phyloP scores from a whole-genome alignment of 2,113 vertebrate species.

The Cepphus grylle region DNA sequence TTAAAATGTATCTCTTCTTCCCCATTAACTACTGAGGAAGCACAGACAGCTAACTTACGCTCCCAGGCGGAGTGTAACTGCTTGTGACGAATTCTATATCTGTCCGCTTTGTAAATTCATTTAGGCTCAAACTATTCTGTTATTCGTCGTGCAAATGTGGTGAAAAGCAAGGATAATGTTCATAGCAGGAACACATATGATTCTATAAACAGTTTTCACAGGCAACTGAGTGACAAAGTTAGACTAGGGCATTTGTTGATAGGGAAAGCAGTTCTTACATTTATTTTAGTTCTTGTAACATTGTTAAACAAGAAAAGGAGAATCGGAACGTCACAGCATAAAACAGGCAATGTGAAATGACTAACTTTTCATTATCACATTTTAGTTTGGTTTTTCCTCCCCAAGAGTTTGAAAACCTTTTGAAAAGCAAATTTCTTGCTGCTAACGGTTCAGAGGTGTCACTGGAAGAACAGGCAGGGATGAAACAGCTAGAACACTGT shows the following conservation, averaged over 20 bases:
- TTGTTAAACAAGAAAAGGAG: not conserved
- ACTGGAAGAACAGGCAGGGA: not conserved
- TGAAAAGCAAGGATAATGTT: not conserved
- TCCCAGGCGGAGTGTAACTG: not conserved
- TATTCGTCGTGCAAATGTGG: not conserved
- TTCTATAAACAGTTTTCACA: not conserved
- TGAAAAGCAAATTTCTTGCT: not conserved
- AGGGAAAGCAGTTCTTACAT: not conserved
- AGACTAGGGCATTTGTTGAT: not conserved
- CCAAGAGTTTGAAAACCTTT: not conserved
- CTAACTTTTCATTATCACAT: not conserved
- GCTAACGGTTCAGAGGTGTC: not conserved
- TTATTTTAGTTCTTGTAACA: not conserved
- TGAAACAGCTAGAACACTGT: not conserved
- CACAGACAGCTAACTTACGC: not conserved
- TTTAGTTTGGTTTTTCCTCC: not conserved
- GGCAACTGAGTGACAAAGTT: not conserved
- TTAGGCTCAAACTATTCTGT: not conserved
- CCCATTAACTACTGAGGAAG: not conserved
- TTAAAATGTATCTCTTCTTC: not conserved
- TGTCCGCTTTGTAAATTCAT: not conserved
- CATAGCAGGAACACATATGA: not conserved
- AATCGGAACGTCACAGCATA: not conserved
- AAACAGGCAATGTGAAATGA: not conserved
- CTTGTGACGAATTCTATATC: not conserved